Percentiles rank a stretch among this genome's conserved stretches.
phyloP scores from a whole-genome alignment of 2,113 vertebrate species.

The Bettongia penicillata region DNA sequence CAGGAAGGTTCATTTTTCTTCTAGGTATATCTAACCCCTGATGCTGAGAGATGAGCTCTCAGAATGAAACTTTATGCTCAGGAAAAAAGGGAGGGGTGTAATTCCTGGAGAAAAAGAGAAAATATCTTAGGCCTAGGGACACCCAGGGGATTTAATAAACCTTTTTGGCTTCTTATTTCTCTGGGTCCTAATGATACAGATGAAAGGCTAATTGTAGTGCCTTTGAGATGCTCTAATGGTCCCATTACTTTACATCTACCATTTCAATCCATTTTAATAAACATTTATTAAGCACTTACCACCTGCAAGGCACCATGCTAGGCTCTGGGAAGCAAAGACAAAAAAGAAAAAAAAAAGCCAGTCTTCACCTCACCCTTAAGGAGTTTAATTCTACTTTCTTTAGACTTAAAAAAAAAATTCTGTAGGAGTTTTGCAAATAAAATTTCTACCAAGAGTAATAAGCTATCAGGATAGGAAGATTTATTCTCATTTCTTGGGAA shows the following conservation, averaged over 20 bases:
- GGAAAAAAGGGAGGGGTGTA: background rate
- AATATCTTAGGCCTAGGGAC: constrained; percentile 45
- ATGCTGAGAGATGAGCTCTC: background rate
- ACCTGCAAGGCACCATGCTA: background rate
- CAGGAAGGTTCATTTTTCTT: background rate
- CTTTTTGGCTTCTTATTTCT: constrained; percentile 44
- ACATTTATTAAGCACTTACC: background rate
- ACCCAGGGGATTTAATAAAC: constrained; percentile 4
- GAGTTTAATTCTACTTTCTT: background rate
- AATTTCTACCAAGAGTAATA: constrained; percentile 27
- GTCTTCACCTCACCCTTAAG: background rate
- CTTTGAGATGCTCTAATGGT: constrained; percentile 57
- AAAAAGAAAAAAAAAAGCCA: background rate
- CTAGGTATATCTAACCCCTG: background rate
- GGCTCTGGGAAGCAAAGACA: background rate
- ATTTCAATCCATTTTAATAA: constrained; percentile 60
- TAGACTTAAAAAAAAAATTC: constrained; percentile 2
- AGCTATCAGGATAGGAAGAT: constrained; percentile 33
- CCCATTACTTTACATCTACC: constrained; percentile 54
- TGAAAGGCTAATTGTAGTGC: constrained; percentile 58
- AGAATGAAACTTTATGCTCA: constrained; percentile 15
- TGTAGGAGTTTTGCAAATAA: constrained; percentile 64
- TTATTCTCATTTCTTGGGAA: constrained; percentile 43
- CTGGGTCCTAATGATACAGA: constrained; percentile 52
- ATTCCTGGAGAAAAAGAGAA: constrained; percentile 33